Evolutionary conservation across 2,797 vertebrate genomes (phyloP).

Genomic region (Protonibea diacanthus): DNA sequence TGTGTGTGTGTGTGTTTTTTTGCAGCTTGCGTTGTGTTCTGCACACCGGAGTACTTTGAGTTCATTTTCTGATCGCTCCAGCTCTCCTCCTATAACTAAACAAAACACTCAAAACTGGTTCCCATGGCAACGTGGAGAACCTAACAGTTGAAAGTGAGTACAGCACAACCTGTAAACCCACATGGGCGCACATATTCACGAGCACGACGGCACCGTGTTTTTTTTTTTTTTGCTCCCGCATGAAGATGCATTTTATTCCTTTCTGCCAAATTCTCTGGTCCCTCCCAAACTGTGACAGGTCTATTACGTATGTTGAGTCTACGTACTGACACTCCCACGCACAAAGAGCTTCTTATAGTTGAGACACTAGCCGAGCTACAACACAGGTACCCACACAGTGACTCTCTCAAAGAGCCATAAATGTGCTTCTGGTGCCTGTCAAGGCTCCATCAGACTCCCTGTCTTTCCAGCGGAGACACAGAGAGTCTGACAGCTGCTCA

Average conservation of each 20-base stretch:
- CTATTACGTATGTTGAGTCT: too few relatives aligned
- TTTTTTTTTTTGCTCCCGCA: slow-evolving; percentile 45
- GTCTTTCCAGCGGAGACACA: background rate
- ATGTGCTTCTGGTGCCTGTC: too few relatives aligned
- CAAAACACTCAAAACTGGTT: slow-evolving; percentile 77
- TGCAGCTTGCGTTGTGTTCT: slow-evolving; percentile 17
- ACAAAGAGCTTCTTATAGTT: background rate
- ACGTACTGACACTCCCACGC: background rate
- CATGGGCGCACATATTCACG: slow-evolving; percentile 35
- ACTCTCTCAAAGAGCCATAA: background rate
- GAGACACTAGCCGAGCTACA: too few relatives aligned
- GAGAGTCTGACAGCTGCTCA: background rate
- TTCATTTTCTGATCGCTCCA: slow-evolving; percentile 57
- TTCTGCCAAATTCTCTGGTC: background rate
- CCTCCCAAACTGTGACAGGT: background rate
- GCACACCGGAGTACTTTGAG: slow-evolving; percentile 35
- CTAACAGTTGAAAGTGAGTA: slow-evolving; percentile 66
- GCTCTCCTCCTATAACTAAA: slow-evolving; percentile 66
- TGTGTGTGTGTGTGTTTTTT: background rate
- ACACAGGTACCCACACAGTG: background rate
- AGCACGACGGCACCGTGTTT: slow-evolving; percentile 35
- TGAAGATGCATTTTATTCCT: slow-evolving; percentile 27
- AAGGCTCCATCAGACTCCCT: too few relatives aligned
- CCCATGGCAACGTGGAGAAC: slow-evolving; percentile 74
- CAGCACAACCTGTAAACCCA: slow-evolving; percentile 67